These are phyloP conservation scores for Hydraecia micacea DNA, from an alignment of 2,888 invertebrate genomes.

Conservation along the genomic window DNA sequence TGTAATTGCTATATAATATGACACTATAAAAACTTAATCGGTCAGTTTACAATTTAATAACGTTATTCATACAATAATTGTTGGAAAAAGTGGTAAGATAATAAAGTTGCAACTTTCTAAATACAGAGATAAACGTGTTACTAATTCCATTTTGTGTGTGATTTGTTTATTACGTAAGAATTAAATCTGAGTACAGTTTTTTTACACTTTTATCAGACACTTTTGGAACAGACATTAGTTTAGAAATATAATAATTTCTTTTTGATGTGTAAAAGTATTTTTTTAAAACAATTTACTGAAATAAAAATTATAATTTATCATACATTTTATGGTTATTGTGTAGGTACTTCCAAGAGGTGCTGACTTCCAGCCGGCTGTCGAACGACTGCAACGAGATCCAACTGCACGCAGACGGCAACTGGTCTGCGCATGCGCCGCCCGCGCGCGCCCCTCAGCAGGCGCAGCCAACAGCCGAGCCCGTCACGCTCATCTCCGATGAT, in stretches of 20 bases:
- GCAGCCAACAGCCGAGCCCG: conserved; percentile 90
- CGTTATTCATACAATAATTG: background rate
- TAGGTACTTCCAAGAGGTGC: conserved; percentile 96
- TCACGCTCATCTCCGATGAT: conserved; percentile 94
- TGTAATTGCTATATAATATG: no score
- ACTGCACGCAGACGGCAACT: conserved; percentile 95
- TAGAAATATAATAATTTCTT: background rate
- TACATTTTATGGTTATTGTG: background rate
- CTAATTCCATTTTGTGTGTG: no score
- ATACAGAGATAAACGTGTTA: no score
- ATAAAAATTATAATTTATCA: background rate
- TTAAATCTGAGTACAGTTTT: background rate
- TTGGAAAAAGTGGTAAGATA: background rate
- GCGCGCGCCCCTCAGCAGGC: conserved; percentile 90
- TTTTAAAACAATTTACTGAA: background rate
- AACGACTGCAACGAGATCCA: conserved; percentile 95
- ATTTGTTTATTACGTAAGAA: background rate
- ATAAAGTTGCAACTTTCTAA: background rate
- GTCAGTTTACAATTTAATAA: background rate
- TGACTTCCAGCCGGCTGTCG: conserved; percentile 92
- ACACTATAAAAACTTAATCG: no score
- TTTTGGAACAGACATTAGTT: background rate
- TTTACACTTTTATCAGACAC: background rate
- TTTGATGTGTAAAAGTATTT: background rate
- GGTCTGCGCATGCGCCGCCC: conserved; percentile 93